Evolutionary conservation across 2,888 invertebrate genomes (phyloP), one percentile per base, ranked within the genome.

Genomic region (Muschampia plurimacula): DNA sequence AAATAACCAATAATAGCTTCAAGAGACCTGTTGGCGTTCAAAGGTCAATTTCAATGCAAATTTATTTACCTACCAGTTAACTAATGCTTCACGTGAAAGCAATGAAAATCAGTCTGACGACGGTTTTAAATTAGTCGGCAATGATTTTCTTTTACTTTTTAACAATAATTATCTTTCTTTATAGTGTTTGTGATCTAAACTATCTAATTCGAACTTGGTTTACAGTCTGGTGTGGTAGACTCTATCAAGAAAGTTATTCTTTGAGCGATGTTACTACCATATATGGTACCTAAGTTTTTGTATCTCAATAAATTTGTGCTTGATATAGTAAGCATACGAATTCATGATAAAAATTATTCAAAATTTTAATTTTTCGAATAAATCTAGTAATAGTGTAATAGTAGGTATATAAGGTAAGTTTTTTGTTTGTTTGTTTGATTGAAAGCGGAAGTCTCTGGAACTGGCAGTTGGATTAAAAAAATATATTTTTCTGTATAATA

Each of bases 191-290:
- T 80, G 97, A 97, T 88, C 88, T 97, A 60, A 96, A 97, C 86
- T 97, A 97, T 86, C 96, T 97, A 83, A 84, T 96, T 77, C 95
- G 97, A 80, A 96, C 96, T 85, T 92, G 96, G 78, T 90, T 97
- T 78, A 96, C 96, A 78, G 95, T 97, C 64, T 80, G 97, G 77
- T 90, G 95, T 77, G 96, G 97, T 41, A 94, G 96, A 75, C 94
- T 96, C 74, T 95, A 95, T 83, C 96, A 96, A 89, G 95, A 95
- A 74, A 95, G 92, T 80, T 95, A 95, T 74, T 95, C 95, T 82
- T 95, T 97, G 78, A 90, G 96, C 77, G 97, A 97, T 82, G 95
- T 96, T 78, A 96, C 95, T n/a, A 95, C 95, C 12, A 95, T 97
- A 62, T 96, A 96, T 81, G 97, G 97, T 97, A n/a, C n/a, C n/a